A percentile compares a stretch with the other conserved stretches of the same genome.
Conservation (phyloP, 64 coral and sea anemone genomes). For the Dendrophyllia cribrosa region DNA sequence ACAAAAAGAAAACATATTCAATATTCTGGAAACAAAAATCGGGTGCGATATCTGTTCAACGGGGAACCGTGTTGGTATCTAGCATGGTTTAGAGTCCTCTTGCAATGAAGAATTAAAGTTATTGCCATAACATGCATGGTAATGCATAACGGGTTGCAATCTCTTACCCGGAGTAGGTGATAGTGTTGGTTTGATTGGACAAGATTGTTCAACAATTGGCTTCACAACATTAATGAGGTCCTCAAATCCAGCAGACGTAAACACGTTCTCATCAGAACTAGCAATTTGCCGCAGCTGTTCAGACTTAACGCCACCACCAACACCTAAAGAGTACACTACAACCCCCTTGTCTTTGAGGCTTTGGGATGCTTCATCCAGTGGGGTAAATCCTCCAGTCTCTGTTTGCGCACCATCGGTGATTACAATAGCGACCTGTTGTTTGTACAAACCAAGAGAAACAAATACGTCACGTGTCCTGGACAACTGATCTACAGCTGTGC, state of each 20-base stretch:
- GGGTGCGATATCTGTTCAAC: too few species aligned
- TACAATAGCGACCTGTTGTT: constrained; percentile 59
- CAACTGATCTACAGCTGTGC: too few species aligned
- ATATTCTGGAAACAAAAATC: too few species aligned
- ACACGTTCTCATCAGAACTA: constrained; percentile 6
- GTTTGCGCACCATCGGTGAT: constrained; percentile 76
- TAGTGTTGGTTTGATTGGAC: not conserved
- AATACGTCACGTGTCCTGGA: too few species aligned
- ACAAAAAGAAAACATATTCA: too few species aligned
- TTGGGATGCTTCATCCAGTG: constrained; percentile 9
- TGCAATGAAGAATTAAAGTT: too few species aligned
- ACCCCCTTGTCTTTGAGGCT: constrained; percentile 45
- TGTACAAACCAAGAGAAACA: not conserved
- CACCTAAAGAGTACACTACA: constrained; percentile 30
- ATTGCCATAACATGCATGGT: too few species aligned
- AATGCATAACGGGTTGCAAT: too few species aligned
- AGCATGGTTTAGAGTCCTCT: too few species aligned
- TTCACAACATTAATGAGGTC: not conserved
- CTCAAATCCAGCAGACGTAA: not conserved
- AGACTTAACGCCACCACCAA: constrained; percentile 11
- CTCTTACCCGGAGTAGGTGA: too few species aligned
- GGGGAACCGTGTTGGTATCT: too few species aligned
- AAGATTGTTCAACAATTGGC: not conserved
- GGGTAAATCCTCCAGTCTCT: not conserved
- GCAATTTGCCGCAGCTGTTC: constrained; percentile 30